Conservation (phyloP, 1,140 invertebrate genomes). For the Hycleus phaleratus region DNA sequence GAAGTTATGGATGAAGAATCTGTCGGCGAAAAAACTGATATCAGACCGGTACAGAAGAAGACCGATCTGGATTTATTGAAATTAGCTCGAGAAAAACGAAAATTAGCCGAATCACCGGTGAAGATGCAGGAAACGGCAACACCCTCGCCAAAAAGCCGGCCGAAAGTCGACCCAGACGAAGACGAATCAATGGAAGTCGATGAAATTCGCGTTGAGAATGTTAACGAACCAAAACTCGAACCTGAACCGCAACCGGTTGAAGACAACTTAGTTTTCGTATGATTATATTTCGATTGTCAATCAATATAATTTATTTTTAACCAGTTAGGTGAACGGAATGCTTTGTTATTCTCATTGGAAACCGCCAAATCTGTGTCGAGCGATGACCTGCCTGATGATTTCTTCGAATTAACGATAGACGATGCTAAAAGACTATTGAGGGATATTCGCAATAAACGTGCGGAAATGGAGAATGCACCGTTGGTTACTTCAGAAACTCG, state of each 20-base stretch:
- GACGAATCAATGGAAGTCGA: constrained; percentile 23
- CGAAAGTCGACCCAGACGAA: background rate
- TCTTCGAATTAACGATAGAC: constrained; percentile 72
- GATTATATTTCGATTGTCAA: background rate
- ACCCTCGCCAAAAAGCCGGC: background rate
- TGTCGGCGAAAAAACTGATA: background rate
- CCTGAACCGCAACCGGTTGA: constrained; percentile 11
- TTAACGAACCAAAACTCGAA: background rate
- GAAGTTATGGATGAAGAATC: background rate
- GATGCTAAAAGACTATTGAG: constrained; percentile 65
- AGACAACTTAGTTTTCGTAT: constrained; percentile 38
- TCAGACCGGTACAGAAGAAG: constrained; percentile 16
- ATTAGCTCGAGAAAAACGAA: constrained; percentile 28
- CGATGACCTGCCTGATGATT: constrained; percentile 70
- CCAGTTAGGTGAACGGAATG: constrained; percentile 60
- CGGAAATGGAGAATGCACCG: constrained; percentile 54
- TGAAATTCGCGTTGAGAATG: constrained; percentile 2
- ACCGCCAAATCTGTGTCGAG: constrained; percentile 44
- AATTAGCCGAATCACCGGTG: constrained; percentile 1
- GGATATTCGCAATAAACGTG: constrained; percentile 57
- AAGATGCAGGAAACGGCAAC: constrained; percentile 2
- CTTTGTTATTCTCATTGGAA: constrained; percentile 59
- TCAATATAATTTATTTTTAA: background rate
- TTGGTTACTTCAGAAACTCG: constrained; percentile 57
- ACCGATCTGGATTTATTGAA: constrained; percentile 22